These are phyloP conservation scores for Oncorhynchus clarkii DNA, from an alignment of 2,113 vertebrate species.

Conservation along the genomic window DNA sequence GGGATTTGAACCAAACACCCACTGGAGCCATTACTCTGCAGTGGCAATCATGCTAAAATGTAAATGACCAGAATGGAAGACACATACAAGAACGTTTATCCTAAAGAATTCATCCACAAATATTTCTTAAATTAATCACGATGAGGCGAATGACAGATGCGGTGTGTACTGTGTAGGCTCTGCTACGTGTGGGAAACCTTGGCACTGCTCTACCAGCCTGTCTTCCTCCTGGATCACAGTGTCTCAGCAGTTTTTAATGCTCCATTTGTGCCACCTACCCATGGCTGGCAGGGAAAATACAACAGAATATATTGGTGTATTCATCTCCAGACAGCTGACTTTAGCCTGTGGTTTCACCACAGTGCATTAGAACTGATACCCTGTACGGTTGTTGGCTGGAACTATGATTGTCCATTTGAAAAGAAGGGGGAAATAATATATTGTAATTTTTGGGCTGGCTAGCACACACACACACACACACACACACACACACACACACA, in stretches of 20 bases:
- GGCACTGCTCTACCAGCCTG: constrained; percentile 38
- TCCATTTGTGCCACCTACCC: constrained; percentile 65
- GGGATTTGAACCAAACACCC: not conserved
- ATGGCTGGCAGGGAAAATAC: constrained; percentile 49
- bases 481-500: not conserved
- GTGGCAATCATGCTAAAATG: too few species aligned
- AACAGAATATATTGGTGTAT: constrained; percentile 50
- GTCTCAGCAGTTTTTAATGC: constrained; percentile 62
- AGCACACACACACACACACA: not conserved
- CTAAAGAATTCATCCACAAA: constrained; percentile 22
- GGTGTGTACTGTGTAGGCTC: too few species aligned
- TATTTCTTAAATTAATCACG: constrained; percentile 32
- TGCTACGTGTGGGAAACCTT: constrained; percentile 10
- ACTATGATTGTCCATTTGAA: constrained; percentile 14
- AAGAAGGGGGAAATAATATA: not conserved
- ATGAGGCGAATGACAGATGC: too few species aligned
- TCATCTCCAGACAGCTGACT: constrained; percentile 42
- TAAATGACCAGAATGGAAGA: not conserved
- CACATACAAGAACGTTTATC: not conserved
- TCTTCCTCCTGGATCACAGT: too few species aligned
- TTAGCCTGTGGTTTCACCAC: not conserved
- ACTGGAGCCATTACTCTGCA: not conserved
- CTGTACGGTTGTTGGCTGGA: constrained; percentile 15
- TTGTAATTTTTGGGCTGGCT: not conserved
- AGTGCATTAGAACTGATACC: constrained; percentile 32